phyloP scores from a whole-genome alignment of 2,113 vertebrate genomes.

The Catharus fuscescens region DNA sequence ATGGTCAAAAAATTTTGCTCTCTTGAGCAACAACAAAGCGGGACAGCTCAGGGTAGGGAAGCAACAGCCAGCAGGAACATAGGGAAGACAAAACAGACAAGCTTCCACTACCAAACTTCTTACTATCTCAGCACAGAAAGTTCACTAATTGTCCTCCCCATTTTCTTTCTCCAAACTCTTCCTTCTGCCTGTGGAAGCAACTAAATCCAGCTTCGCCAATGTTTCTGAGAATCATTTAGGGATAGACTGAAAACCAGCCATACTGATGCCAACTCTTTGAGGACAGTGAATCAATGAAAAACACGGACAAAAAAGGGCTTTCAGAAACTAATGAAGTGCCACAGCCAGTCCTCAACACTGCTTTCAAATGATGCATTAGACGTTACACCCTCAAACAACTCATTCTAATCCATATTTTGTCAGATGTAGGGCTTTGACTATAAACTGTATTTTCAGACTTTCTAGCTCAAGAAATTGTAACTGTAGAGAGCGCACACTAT shows the following conservation, averaged over 20 bases:
- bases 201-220: background rate
- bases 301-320: background rate
- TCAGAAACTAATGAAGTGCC: background rate
- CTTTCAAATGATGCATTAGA: background rate
- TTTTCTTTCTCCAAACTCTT: background rate
- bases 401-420: rapidly evolving
- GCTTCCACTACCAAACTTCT: background rate
- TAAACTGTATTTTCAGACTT: background rate
- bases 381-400: background rate
- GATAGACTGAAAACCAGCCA: background rate
- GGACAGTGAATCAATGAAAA: background rate
- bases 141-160: background rate
- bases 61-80: background rate
- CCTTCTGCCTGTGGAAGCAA: background rate
- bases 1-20: background rate
- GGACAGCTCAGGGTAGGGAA: background rate
- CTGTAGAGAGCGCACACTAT: background rate
- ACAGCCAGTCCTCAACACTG: background rate
- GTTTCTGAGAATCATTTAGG: background rate
- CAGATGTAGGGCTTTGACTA: background rate
- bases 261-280: background rate
- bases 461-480: background rate
- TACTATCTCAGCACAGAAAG: background rate
- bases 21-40: background rate
- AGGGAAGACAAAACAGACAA: background rate